A percentile compares a stretch with the other conserved stretches of the same genome.
Evolutionary conservation across 2,888 invertebrate species (phyloP).

Genomic region (Cantharis flavilabris): DNA sequence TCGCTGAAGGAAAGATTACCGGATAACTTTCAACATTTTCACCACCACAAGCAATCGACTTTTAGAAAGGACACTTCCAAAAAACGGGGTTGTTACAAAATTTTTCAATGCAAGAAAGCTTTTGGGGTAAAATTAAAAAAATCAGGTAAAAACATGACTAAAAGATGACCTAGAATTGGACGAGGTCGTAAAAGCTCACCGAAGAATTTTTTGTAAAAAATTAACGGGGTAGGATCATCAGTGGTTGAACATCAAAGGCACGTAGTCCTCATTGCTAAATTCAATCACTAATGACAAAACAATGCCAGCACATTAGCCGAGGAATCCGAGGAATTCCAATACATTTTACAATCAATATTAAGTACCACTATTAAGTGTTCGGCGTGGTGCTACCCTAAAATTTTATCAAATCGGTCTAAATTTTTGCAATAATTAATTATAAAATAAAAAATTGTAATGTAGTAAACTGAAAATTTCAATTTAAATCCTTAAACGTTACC

Average conservation of each 20-base stretch:
- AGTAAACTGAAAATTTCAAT: not conserved
- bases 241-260: constrained; percentile 24
- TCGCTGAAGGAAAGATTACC: not conserved
- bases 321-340: constrained; percentile 44
- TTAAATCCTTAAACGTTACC: not conserved
- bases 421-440: not conserved
- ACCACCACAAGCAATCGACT: not conserved
- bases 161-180: not conserved
- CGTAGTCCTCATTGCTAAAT: constrained; percentile 36
- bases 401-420: not conserved
- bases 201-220: not conserved
- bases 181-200: not conserved
- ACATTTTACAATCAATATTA: constrained; percentile 37
- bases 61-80: constrained; percentile 9
- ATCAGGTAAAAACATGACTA: not conserved
- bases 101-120: no score
- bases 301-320: constrained; percentile 41
- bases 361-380: constrained; percentile 2
- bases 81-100: not conserved
- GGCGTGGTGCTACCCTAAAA: not conserved
- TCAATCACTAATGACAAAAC: constrained; percentile 38
- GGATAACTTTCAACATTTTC: not conserved
- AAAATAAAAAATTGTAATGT: not conserved
- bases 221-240: not conserved
- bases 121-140: not conserved